phyloP scores from a whole-genome alignment of 1,140 invertebrate genomes.

The Megalonaias nervosa region DNA sequence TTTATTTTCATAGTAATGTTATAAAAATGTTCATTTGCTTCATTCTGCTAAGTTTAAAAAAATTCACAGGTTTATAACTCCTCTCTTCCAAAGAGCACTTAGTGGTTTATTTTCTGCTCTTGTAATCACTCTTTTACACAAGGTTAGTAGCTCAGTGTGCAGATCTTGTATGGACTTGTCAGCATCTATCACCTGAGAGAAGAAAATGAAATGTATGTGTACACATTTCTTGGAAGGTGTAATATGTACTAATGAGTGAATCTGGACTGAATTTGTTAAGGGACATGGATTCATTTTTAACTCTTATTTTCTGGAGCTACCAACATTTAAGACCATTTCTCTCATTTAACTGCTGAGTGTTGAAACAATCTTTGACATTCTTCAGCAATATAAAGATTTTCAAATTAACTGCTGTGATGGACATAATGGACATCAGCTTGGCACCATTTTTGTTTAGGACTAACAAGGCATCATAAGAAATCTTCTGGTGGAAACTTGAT shows the following conservation, averaged over 20 bases:
- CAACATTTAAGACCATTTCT: too few relatives aligned
- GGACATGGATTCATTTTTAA: not conserved
- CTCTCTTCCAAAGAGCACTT: slow-evolving; percentile 41
- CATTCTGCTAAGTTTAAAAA: too few relatives aligned
- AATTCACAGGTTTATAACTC: not conserved
- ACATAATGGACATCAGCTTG: too few relatives aligned
- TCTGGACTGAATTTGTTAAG: not conserved
- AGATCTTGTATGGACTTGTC: slow-evolving; percentile 49
- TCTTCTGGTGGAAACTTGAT: too few relatives aligned
- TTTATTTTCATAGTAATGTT: too few relatives aligned
- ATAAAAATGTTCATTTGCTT: too few relatives aligned
- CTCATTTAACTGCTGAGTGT: too few relatives aligned
- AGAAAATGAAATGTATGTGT: not conserved
- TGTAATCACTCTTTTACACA: slow-evolving; percentile 37
- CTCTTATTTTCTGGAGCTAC: not conserved
- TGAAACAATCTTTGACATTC: too few relatives aligned
- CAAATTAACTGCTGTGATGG: too few relatives aligned
- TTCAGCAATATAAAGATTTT: too few relatives aligned
- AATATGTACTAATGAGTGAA: not conserved
- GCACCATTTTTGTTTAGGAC: too few relatives aligned
- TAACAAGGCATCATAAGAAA: too few relatives aligned
- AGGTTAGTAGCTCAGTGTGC: slow-evolving; percentile 40
- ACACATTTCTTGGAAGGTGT: not conserved
- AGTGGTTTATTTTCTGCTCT: slow-evolving; percentile 29
- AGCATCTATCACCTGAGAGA: slow-evolving; percentile 51